Conservation (phyloP, 1,140 invertebrate species). For the Homarus americanus region DNA sequence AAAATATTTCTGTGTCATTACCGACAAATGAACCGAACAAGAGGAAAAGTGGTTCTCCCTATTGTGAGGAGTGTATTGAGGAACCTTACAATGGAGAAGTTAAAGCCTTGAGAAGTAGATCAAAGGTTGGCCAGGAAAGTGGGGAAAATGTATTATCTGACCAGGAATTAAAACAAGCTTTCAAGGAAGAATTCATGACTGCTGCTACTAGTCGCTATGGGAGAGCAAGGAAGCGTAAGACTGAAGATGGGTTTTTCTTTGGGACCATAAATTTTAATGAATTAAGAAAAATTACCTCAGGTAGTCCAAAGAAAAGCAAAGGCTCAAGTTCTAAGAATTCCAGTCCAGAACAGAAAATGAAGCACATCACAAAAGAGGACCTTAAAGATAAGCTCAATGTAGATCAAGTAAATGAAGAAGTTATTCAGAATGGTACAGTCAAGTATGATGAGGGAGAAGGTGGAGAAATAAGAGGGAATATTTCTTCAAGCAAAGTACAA, state of each 20-base stretch:
- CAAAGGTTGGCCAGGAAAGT: constrained; percentile 8
- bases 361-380: constrained; percentile 2
- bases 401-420: constrained; percentile 4
- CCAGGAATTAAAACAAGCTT: constrained; percentile 62
- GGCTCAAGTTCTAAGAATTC: constrained; percentile 37
- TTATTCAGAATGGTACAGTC: not conserved
- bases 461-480: not conserved
- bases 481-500: constrained; percentile 39
- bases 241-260: constrained; percentile 71
- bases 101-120: not conserved
- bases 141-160: constrained; percentile 30
- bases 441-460: not conserved
- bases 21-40: not conserved
- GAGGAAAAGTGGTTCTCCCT: not conserved
- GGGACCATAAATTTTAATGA: constrained; percentile 73
- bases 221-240: constrained; percentile 65
- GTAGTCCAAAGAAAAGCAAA: constrained; percentile 67
- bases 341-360: constrained; percentile 54
- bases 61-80: not conserved
- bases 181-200: constrained; percentile 66
- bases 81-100: constrained; percentile 27
- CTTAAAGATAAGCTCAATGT: constrained; percentile 2
- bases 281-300: constrained; percentile 66
- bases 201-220: constrained; percentile 69
- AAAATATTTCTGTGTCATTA: not conserved